Percentiles rank a stretch among this genome's conserved stretches.
phyloP scores from a whole-genome alignment of 2,113 vertebrate species.

The Mirza zaza region DNA sequence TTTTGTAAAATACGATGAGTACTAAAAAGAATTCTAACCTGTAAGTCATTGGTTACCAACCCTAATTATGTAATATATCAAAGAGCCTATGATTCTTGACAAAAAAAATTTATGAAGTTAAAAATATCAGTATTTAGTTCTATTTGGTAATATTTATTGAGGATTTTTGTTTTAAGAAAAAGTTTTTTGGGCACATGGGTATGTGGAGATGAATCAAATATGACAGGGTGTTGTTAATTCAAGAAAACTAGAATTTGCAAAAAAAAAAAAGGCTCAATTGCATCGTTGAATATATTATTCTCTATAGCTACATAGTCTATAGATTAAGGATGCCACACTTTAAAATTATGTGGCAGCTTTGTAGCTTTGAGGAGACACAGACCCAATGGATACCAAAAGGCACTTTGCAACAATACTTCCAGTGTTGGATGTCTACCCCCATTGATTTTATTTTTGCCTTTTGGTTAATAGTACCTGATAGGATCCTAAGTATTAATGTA shows the following conservation, averaged over 20 bases:
- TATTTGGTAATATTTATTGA: constrained; percentile 11
- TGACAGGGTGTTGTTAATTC: not conserved
- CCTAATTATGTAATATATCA: not conserved
- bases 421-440: not conserved
- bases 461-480: constrained; percentile 5
- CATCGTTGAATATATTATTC: not conserved
- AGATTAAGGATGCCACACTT: not conserved
- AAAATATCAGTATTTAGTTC: not conserved
- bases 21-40: constrained; percentile 21
- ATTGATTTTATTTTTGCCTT: not conserved
- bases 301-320: not conserved
- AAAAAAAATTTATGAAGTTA: constrained; percentile 23
- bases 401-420: not conserved
- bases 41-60: not conserved
- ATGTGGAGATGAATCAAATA: constrained; percentile 10
- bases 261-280: constrained; percentile 2
- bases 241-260: constrained; percentile 26
- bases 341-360: not conserved
- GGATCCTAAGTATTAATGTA: not conserved
- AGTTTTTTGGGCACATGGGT: not conserved
- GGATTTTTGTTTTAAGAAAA: not conserved
- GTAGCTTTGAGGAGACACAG: not conserved
- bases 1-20: constrained; percentile 3
- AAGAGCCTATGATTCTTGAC: not conserved
- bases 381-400: not conserved